These are phyloP conservation scores for Ryuthela nishihirai DNA, from an alignment of 2,888 invertebrate species.

Conservation along the genomic window DNA sequence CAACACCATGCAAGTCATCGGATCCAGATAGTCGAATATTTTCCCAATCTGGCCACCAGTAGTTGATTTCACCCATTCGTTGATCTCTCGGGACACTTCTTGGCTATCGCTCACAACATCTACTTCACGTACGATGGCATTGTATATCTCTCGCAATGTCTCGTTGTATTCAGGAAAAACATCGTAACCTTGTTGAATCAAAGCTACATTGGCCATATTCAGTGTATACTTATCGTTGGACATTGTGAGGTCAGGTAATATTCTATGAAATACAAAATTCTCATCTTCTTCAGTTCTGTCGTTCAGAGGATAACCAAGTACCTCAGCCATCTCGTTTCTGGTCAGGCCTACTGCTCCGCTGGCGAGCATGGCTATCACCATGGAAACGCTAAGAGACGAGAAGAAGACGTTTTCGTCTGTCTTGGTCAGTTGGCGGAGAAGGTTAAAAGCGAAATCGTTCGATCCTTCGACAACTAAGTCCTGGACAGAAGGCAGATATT, in stretches of 20 bases:
- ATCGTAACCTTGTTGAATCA: neutral
- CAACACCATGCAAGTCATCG: slow-evolving; percentile 49
- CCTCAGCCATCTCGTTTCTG: slow-evolving; percentile 44
- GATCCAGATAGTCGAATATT: slow-evolving; percentile 10
- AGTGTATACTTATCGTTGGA: neutral
- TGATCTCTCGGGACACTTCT: slow-evolving; percentile 6
- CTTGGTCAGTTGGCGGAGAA: too few species aligned
- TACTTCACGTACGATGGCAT: neutral
- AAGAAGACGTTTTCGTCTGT: too few species aligned
- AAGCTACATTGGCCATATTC: neutral
- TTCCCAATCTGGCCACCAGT: slow-evolving; percentile 19
- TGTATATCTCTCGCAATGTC: neutral
- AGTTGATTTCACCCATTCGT: slow-evolving; percentile 4
- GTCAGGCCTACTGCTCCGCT: slow-evolving; percentile 50
- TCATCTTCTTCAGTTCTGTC: too few species aligned
- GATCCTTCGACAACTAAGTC: too few species aligned
- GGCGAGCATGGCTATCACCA: slow-evolving; percentile 49
- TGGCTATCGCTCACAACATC: neutral
- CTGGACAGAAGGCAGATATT: too few species aligned
- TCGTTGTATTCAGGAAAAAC: neutral
- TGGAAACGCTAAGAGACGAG: slow-evolving; percentile 50
- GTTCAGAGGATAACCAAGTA: slow-evolving; percentile 14
- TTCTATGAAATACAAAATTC: too few species aligned
- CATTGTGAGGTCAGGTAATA: too few species aligned
- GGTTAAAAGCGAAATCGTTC: too few species aligned